phyloP scores from a whole-genome alignment of 2,797 vertebrate genomes.

The Pseudochromis fuscus region DNA sequence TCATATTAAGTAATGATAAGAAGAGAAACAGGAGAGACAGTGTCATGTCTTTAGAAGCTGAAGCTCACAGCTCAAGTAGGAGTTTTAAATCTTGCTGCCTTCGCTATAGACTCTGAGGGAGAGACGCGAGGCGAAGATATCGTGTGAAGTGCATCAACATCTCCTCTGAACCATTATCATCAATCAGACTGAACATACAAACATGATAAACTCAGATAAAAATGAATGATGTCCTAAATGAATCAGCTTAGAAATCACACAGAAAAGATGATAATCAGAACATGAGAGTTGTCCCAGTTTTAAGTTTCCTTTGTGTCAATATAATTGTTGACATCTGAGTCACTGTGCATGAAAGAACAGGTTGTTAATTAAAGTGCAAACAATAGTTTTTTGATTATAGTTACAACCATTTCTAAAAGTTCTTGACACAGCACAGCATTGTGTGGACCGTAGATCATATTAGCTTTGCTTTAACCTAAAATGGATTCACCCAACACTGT shows the following conservation, averaged over 20 bases:
- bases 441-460: background rate
- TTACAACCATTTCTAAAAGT: background rate
- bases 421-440: background rate
- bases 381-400: too few relatives aligned
- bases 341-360: too few relatives aligned
- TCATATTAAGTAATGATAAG: conserved; percentile 17
- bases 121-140: background rate
- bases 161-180: conserved; percentile 11
- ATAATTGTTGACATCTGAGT: too few relatives aligned
- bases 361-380: too few relatives aligned
- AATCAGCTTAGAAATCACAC: conserved; percentile 11
- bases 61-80: conserved; percentile 6
- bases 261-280: background rate
- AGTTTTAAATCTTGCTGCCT: background rate
- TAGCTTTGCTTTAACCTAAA: background rate
- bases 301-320: background rate
- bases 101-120: background rate
- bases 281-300: background rate
- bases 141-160: background rate
- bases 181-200: conserved; percentile 7
- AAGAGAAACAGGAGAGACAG: conserved; percentile 15
- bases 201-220: conserved; percentile 13
- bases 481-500: background rate
- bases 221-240: conserved; percentile 14
- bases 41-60: conserved; percentile 9